Percentiles rank a stretch among this genome's conserved stretches.
phyloP scores from a whole-genome alignment of 2,113 vertebrate genomes.

The Egretta garzetta region DNA sequence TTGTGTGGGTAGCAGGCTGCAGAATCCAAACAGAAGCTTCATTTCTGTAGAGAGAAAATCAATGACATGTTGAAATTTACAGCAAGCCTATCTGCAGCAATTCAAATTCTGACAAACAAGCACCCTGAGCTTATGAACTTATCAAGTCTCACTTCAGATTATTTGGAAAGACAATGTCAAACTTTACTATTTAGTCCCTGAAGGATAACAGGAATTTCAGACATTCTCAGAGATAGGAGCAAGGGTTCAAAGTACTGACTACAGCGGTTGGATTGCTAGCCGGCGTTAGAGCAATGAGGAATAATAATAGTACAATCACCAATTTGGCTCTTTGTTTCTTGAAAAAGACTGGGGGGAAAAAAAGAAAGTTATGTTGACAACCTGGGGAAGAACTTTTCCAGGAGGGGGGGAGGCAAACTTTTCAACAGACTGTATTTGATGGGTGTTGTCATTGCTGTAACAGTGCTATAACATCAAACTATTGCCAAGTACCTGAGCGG shows the following conservation, averaged over 20 bases:
- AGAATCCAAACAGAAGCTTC: conserved; percentile 41
- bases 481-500: not conserved
- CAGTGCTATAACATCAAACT: not conserved
- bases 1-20: conserved; percentile 34
- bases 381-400: not conserved
- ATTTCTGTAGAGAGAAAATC: conserved; percentile 39
- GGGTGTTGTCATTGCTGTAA: not conserved
- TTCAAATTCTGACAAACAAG: not conserved
- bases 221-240: not conserved
- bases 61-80: not conserved
- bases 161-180: not conserved
- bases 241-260: not conserved
- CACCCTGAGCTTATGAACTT: conserved; percentile 2
- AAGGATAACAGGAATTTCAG: not conserved
- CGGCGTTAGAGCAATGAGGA: not conserved
- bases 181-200: not conserved
- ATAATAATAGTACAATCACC: not conserved
- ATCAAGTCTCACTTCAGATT: not conserved
- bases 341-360: not conserved
- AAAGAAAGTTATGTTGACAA: not conserved
- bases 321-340: not conserved
- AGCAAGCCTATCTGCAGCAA: not conserved
- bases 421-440: not conserved
- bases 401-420: not conserved
- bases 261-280: not conserved